Conservation (phyloP, 1,140 invertebrate species). For the Pachyrhynchus sulphureomaculatus region DNA sequence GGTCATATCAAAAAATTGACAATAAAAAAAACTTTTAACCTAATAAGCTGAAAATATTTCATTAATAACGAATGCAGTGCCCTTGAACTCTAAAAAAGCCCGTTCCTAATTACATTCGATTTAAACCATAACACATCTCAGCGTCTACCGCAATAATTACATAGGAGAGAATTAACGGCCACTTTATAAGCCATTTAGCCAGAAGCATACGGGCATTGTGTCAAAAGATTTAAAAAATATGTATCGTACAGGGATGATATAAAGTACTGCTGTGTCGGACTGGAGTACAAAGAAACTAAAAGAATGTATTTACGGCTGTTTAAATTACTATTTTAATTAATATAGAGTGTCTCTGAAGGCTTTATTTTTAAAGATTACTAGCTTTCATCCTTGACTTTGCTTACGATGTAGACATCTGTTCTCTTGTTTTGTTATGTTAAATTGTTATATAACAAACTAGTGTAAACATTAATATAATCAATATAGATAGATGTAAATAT, state of each 20-base stretch:
- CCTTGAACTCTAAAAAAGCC: slow-evolving; percentile 27
- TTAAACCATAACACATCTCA: slow-evolving; percentile 29
- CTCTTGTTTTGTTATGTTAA: too few relatives aligned
- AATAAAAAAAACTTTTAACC: too few relatives aligned
- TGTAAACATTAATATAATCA: too few relatives aligned
- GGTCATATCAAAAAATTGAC: too few relatives aligned
- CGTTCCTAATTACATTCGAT: slow-evolving; percentile 25
- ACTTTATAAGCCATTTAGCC: slow-evolving; percentile 21
- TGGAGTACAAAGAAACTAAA: background rate
- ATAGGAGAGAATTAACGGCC: slow-evolving; percentile 25
- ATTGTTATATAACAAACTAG: too few relatives aligned
- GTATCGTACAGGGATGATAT: background rate
- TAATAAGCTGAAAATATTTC: slow-evolving; percentile 14
- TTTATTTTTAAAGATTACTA: too few relatives aligned
- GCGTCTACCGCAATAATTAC: slow-evolving; percentile 29
- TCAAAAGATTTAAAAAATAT: background rate
- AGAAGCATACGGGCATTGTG: slow-evolving; percentile 13
- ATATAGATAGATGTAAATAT: too few relatives aligned
- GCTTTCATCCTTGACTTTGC: too few relatives aligned
- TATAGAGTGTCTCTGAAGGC: too few relatives aligned
- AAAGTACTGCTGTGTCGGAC: background rate
- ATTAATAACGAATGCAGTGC: slow-evolving; percentile 17
- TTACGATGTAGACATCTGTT: too few relatives aligned
- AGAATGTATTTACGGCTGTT: too few relatives aligned
- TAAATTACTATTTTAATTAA: too few relatives aligned